A percentile compares a stretch with the other conserved stretches of the same genome.
These are phyloP conservation scores for Hyperoplus immaculatus DNA, from an alignment of 2,797 vertebrate species.

Conservation along the genomic window DNA sequence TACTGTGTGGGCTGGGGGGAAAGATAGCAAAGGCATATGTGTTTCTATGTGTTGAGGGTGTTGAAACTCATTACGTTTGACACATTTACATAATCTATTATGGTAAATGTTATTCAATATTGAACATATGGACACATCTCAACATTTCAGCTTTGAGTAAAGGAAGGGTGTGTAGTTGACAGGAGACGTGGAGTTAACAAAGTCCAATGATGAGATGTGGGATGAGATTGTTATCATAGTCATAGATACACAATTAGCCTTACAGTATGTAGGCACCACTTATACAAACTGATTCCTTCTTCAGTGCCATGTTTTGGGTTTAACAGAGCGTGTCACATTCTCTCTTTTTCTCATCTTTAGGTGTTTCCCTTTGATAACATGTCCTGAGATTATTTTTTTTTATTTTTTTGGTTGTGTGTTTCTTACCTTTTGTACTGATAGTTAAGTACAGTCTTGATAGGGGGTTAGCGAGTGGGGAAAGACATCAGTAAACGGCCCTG, in stretches of 20 bases:
- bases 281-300: neutral
- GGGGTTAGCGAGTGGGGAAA: too few species aligned
- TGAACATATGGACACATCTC: slow-evolving; percentile 5
- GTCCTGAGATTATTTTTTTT: too few species aligned
- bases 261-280: neutral
- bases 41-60: neutral
- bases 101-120: neutral
- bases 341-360: neutral
- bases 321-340: neutral
- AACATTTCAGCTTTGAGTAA: neutral
- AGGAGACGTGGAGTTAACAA: neutral
- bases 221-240: slow-evolving; percentile 10
- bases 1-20: slow-evolving; percentile 11
- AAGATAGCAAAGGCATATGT: neutral
- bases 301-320: neutral
- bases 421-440: too few species aligned
- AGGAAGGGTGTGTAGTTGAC: slow-evolving; percentile 19
- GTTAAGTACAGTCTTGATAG: too few species aligned
- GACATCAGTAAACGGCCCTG: too few species aligned
- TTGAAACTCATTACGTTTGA: slow-evolving; percentile 21
- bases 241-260: neutral
- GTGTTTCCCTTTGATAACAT: neutral
- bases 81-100: neutral
- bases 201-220: neutral
- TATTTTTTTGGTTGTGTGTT: too few species aligned